These are phyloP conservation scores for Nemapogon koenigi DNA, from an alignment of 2,888 invertebrate species.

Conservation along the genomic window DNA sequence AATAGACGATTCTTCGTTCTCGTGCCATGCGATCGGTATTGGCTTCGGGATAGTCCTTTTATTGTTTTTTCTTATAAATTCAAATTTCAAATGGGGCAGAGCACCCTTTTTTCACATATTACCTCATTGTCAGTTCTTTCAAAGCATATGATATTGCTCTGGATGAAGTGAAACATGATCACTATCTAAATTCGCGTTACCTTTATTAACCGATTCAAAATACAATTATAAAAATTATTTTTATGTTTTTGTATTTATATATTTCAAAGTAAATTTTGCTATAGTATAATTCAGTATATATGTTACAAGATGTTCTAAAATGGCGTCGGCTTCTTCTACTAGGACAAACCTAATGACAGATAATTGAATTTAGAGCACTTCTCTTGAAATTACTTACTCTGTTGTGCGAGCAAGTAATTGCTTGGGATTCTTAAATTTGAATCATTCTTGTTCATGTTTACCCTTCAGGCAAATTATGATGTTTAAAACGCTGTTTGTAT, in stretches of 20 bases:
- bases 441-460: slow-evolving; percentile 27
- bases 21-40: slow-evolving; percentile 51
- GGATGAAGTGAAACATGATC: no score
- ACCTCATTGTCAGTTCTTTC: no score
- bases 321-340: no score
- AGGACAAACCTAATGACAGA: slow-evolving; percentile 15
- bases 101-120: no score
- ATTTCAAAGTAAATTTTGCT: no score
- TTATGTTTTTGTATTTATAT: no score
- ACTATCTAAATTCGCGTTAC: no score
- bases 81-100: slow-evolving; percentile 17
- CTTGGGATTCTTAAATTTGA: slow-evolving; percentile 28
- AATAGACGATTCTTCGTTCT: slow-evolving; percentile 51
- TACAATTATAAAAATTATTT: no score
- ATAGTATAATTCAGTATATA: no score
- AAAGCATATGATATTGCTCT: no score
- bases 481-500: slow-evolving; percentile 40
- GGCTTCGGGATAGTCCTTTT: slow-evolving; percentile 33
- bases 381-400: slow-evolving; percentile 22
- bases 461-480: slow-evolving; percentile 34
- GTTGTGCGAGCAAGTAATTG: slow-evolving; percentile 25
- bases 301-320: no score
- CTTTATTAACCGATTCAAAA: no score
- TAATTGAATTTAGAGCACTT: slow-evolving; percentile 20
- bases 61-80: slow-evolving; percentile 29